These are phyloP conservation scores for Meloidogyne exigua DNA, from an alignment of 1,140 invertebrate species.

Conservation along the genomic window DNA sequence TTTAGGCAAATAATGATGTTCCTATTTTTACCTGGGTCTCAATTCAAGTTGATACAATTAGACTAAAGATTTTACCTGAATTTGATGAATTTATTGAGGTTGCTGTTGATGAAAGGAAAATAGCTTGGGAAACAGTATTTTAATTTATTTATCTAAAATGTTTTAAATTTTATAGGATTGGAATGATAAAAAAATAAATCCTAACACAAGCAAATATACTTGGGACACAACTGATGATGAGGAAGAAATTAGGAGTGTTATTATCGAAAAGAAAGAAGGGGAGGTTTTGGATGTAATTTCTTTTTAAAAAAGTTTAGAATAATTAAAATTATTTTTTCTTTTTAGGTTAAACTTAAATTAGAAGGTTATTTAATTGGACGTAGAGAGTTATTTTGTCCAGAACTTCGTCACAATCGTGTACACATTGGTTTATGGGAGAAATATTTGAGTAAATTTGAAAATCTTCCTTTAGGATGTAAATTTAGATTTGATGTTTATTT, in stretches of 20 bases:
- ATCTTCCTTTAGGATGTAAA: slow-evolving; percentile 20
- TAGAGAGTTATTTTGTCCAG: slow-evolving; percentile 28
- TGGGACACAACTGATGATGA: slow-evolving; percentile 25
- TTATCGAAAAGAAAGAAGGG: slow-evolving; percentile 19
- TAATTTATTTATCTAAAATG: neutral
- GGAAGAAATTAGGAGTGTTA: slow-evolving; percentile 5
- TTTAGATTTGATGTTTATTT: slow-evolving; percentile 26
- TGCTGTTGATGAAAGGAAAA: slow-evolving; percentile 25
- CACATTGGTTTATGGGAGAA: slow-evolving; percentile 29
- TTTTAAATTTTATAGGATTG: slow-evolving; percentile 21
- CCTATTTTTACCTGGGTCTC: slow-evolving; percentile 17
- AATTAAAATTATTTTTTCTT: too few relatives aligned
- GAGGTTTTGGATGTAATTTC: slow-evolving; percentile 16
- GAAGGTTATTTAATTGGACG: slow-evolving; percentile 25
- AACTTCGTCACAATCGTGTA: slow-evolving; percentile 20
- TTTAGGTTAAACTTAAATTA: slow-evolving; percentile 27
- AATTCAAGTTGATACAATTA: slow-evolving; percentile 9
- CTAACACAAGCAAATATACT: slow-evolving; percentile 13
- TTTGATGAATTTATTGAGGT: slow-evolving; percentile 13
- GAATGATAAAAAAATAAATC: slow-evolving; percentile 23
- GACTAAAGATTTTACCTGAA: neutral
- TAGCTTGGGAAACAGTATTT: slow-evolving; percentile 19
- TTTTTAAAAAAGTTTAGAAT: neutral
- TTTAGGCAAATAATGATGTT: slow-evolving; percentile 12
- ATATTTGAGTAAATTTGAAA: slow-evolving; percentile 18